phyloP scores from a whole-genome alignment of 2,797 vertebrate genomes.

The Leptoclinus maculatus region DNA sequence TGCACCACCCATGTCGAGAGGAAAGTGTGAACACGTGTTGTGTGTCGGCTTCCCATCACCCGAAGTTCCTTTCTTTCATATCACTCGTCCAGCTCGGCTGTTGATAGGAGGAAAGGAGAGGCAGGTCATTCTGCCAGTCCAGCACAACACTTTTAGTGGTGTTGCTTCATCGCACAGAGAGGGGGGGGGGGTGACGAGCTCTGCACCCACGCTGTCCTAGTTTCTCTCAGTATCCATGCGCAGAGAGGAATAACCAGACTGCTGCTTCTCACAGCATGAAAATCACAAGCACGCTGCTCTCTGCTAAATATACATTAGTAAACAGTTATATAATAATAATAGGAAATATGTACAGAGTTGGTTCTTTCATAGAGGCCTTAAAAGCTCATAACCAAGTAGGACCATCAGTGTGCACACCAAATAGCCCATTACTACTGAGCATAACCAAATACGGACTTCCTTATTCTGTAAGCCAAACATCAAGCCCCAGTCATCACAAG shows the following conservation, averaged over 20 bases:
- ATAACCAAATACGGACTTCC: not conserved
- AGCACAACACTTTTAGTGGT: constrained; percentile 50
- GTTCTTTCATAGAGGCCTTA: not conserved
- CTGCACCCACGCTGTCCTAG: constrained; percentile 77
- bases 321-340: constrained; percentile 7
- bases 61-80: constrained; percentile 9
- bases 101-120: constrained; percentile 32
- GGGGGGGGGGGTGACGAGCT: constrained; percentile 58
- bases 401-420: not conserved
- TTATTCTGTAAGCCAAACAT: not conserved
- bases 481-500: not conserved
- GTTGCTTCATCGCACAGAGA: constrained; percentile 64
- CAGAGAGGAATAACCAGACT: constrained; percentile 45
- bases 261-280: constrained; percentile 33
- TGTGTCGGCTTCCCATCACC: constrained; percentile 5
- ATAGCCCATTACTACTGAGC: not conserved
- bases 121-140: constrained; percentile 57
- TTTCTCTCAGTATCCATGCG: constrained; percentile 64
- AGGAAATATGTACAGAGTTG: not conserved
- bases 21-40: constrained; percentile 43
- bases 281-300: constrained; percentile 22
- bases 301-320: not conserved
- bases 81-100: constrained; percentile 47
- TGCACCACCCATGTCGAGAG: constrained; percentile 46
- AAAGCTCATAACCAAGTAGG: not conserved